A percentile compares a stretch with the other conserved stretches of the same genome.
Conservation (phyloP, 2,113 vertebrate genomes). For the Dipodomys spectabilis region DNA sequence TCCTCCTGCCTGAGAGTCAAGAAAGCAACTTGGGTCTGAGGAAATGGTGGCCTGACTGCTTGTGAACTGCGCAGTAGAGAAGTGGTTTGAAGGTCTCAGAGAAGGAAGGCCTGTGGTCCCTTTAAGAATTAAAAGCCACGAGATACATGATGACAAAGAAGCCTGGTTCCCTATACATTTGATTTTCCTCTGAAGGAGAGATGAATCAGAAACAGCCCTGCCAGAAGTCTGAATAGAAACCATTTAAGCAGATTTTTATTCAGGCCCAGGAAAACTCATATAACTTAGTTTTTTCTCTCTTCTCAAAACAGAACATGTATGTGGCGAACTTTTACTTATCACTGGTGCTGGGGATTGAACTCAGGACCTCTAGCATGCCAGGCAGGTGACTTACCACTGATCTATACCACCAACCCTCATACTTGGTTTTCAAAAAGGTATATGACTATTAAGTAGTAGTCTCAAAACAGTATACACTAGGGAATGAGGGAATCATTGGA, state of each 20-base stretch:
- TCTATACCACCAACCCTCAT: not conserved
- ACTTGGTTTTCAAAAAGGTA: conserved; percentile 43
- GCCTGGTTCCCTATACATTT: conserved; percentile 64
- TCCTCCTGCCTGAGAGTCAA: conserved; percentile 40
- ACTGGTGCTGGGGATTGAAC: not conserved
- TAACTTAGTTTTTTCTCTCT: conserved; percentile 64
- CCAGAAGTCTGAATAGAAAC: conserved; percentile 73
- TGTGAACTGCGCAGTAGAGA: not conserved
- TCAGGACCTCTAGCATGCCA: not conserved
- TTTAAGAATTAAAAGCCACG: conserved; percentile 74
- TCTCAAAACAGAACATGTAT: conserved; percentile 66
- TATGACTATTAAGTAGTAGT: not conserved
- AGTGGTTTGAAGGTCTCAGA: conserved; percentile 29
- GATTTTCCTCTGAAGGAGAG: conserved; percentile 69
- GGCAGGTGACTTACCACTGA: not conserved
- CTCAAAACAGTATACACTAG: not conserved
- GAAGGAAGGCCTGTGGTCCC: conserved; percentile 65
- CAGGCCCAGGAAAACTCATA: conserved; percentile 67
- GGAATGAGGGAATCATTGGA: not conserved
- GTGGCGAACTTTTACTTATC: not conserved
- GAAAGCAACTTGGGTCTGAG: conserved; percentile 67
- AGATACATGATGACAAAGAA: conserved; percentile 64
- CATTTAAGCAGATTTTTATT: conserved; percentile 73
- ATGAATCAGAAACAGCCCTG: conserved; percentile 65
- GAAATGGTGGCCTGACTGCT: conserved; percentile 5